phyloP scores from a whole-genome alignment of 2,888 invertebrate genomes.

The Blera fallax region DNA sequence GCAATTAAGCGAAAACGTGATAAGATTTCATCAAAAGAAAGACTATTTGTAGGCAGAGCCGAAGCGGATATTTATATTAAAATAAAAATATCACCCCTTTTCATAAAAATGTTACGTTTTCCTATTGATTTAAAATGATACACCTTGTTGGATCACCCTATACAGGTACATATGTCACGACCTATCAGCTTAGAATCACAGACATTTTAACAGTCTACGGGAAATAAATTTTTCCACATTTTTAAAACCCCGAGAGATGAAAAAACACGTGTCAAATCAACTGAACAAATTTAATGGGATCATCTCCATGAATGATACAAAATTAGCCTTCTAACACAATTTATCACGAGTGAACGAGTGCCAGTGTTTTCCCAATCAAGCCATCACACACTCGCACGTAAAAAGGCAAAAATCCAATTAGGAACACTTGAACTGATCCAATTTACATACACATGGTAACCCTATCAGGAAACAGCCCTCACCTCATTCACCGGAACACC shows the following conservation, averaged over 20 bases:
- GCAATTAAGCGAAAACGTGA: too few relatives aligned
- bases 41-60: too few relatives aligned
- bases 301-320: not conserved
- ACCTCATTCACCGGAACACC: slow-evolving; percentile 36
- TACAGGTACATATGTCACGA: too few relatives aligned
- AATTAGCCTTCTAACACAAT: slow-evolving; percentile 16
- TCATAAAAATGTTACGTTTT: too few relatives aligned
- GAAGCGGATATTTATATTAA: too few relatives aligned
- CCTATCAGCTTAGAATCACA: too few relatives aligned
- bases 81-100: too few relatives aligned
- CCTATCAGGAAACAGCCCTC: slow-evolving; percentile 59
- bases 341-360: slow-evolving; percentile 24
- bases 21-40: too few relatives aligned
- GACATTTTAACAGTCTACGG: too few relatives aligned
- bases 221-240: too few relatives aligned
- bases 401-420: slow-evolving; percentile 44
- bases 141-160: too few relatives aligned
- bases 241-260: not conserved
- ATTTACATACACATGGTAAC: slow-evolving; percentile 43
- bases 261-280: not conserved
- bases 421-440: slow-evolving; percentile 28
- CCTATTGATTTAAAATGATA: too few relatives aligned
- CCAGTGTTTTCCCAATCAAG: slow-evolving; percentile 3
- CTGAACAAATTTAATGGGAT: slow-evolving; percentile 10
- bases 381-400: not conserved